Evolutionary conservation across 2,888 invertebrate species (phyloP), one percentile per base, ranked within the genome.

Genomic region (Criorhina ranunculi): DNA sequence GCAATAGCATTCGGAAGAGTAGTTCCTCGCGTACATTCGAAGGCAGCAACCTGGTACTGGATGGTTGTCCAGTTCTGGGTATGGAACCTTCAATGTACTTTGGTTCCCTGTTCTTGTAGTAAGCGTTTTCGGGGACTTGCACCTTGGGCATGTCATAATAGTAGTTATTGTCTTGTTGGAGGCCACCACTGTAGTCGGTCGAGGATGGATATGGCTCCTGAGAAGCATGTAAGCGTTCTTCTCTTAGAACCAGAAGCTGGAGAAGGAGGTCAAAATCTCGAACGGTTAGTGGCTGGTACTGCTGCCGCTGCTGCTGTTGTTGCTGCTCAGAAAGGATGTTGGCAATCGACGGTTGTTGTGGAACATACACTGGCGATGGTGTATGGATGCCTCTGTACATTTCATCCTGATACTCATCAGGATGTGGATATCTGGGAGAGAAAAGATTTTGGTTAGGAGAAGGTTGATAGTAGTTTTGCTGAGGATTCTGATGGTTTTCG

Each of bases 11-110:
- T 88, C 95, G 93, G 88, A 95, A 90, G 7, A 96, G 90, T 40
- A 96, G 91, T 89, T 95, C 95, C 90, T 96, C 95, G 76, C 95
- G 92, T 15, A 96, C 94, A 75, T 95, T 95, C 0, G 95, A 93
- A 11, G 95, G 95, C 15, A 96, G 33, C 4, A 78, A 9, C 7
- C 60, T 57, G 11, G 37, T 12, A 11, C 42, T 53, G 8, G 67
- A 29, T 7, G 17, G 51, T 40, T 77, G 82, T 7, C n/a, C 15
- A 4, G 4, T 40, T 31, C 37, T 88, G 0, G 93, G 92, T n/a
- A 93, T 88, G 78, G 92, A 92, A 31, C 93, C 90, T 87, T 93
- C 93, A 19, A 70, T 12, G 33, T 66, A 86, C 83, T 64, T 88
- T 83, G 69, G 85, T 69, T 49, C 76, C 5, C 12, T 72, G 59